phyloP scores from a whole-genome alignment of 2,888 invertebrate genomes.

The Phyllotreta cruciferae region DNA sequence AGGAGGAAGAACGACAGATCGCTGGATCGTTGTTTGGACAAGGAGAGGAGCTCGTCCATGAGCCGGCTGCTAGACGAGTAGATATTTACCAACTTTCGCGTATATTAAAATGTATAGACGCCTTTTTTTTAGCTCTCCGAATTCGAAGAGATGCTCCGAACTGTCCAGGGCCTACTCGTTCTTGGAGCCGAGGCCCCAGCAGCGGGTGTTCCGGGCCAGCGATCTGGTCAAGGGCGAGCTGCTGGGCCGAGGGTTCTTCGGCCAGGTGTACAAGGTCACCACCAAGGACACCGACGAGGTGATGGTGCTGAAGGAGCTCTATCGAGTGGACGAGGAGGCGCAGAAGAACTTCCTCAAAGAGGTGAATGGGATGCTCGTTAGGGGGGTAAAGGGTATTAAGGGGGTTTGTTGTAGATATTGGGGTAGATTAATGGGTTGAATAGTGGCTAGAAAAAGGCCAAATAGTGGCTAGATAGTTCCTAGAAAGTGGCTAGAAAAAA shows the following conservation, averaged over 20 bases:
- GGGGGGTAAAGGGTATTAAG: neutral
- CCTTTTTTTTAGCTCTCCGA: too few species aligned
- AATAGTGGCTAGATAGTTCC: too few species aligned
- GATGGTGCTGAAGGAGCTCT: conserved; percentile 93
- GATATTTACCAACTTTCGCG: conserved; percentile 44
- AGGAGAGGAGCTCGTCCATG: conserved; percentile 86
- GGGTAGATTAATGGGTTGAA: too few species aligned
- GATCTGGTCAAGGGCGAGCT: conserved; percentile 90
- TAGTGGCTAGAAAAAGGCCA: too few species aligned
- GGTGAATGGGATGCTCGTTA: conserved; percentile 55
- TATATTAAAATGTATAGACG: neutral
- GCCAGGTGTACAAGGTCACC: conserved; percentile 90
- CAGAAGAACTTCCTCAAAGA: conserved; percentile 94
- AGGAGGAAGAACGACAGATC: conserved; percentile 62
- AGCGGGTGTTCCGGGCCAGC: conserved; percentile 87
- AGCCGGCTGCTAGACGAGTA: conserved; percentile 81
- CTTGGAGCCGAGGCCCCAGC: conserved; percentile 66
- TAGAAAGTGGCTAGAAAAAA: too few species aligned
- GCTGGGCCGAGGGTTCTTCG: conserved; percentile 93
- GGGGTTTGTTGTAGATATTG: neutral
- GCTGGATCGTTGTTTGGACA: conserved; percentile 63
- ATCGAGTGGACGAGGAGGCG: conserved; percentile 92
- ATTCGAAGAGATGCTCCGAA: conserved; percentile 63
- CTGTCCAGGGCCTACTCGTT: conserved; percentile 89
- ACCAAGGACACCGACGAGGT: conserved; percentile 90